Base-by-base conservation (phyloP, 2,797 vertebrate genomes). In the Micrastur ruficollis region DNA sequence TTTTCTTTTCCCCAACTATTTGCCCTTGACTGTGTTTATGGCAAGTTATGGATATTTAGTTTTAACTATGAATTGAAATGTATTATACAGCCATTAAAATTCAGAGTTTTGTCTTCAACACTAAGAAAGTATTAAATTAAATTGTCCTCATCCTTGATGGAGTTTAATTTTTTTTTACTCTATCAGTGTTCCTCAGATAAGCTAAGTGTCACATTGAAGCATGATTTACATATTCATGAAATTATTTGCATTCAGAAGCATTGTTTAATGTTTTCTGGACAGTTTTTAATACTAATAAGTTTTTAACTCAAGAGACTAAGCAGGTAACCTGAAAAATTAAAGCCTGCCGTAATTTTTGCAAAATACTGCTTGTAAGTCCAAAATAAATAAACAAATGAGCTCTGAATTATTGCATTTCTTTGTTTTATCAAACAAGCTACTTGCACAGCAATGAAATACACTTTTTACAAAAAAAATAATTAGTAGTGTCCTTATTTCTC, bases 201-300 rank as follows among this genome's bases (percentile, higher is more conserved):
- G 74, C 56, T 91, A 91, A 91, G 65, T 83, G 96, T 96, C 95
- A 96, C 94, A 89, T 5, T 92, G 91, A 94, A 79, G 75, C 78
- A 47, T 25, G 40, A 53, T 88, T 87, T 96, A 68, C 78, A 92
- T 95, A 80, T 93, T 89, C 75, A 86, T 93, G 67, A 74, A 31
- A 87, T 32, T 0, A 71, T 96, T 87, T 83, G 46, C 42, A 89
- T 91, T 91, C 95, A 82, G 47, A 70, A 81, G 63, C 67, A 14
- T 87, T 87, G 31, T 67, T 85, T 55, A 76, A 71, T 76, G 22
- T 67, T 96, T 97, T 89, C 50, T 91, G 81, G 93, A 46, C 59
- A 81, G 31, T 74, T 95, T 94, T 92, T 88, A 81, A 49, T 52
- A 20, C 38, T 92, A 89, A 36, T 27, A 81, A 86, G 16, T 52